Base-by-base conservation (phyloP, 2,797 vertebrate species). In the Cetoscarus ocellatus region DNA sequence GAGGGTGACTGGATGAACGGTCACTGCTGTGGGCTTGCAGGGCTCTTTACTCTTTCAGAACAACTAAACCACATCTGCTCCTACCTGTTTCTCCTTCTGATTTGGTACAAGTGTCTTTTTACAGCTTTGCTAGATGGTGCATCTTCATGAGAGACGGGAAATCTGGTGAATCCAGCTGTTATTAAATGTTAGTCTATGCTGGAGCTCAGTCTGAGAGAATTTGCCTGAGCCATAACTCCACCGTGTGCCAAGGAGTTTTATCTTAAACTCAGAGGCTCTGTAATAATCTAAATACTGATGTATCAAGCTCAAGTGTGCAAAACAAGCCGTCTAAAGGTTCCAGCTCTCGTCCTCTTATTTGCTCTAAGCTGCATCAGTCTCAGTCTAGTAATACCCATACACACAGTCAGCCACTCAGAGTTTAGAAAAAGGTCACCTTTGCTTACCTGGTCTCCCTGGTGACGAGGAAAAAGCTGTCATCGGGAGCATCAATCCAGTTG, bases 401-500 rank as follows among this genome's bases (percentile, higher is more conserved):
- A 70, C 43, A 77, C 67, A 79, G n/a, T 67, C 70, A 84, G 61
- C 63, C 77, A 85, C 84, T 84, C 78, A 77, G 75, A 87, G 82
- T 73, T 80, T 74, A 79, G 68, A 75, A 83, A 79, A 76, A 61
- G 83, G 85, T 87, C 82, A 88, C 86, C 81, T 85, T 88, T 88
- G 82, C 92, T 86, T 94, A 99, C 98, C 98, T 98, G 94, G 97
- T 99, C 93, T 99, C 98, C 93, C 97, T 94, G 76, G 97, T 98
- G 88, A 97, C 97, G 86, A 99, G 97, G 92, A 99, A 99, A 90
- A 99, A 99, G 92, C 98, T 98, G 88, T 99, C 97, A 0, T 98
- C 97, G 0, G 98, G 98, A 43, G 97, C 98, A 59, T 99, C 97
- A 61, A 99, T 98, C 97, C 98, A 99, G 93, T 99, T 99, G 82